Evolutionary conservation across 2,888 invertebrate genomes (phyloP).

Genomic region (Caenorhabditis sp.): DNA sequence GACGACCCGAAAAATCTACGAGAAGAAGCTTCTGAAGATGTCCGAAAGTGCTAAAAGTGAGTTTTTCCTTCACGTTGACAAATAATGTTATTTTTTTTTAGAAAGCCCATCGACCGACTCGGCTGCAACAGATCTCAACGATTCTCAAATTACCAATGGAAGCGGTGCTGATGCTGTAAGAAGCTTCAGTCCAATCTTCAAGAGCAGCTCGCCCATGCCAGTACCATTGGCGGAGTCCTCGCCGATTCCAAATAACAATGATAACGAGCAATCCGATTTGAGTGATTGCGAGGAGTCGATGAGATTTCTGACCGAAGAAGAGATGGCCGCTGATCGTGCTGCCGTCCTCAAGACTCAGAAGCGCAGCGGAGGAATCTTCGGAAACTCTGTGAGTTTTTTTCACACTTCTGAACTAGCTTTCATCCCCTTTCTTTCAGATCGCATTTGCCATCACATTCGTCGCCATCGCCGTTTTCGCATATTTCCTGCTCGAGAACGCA

Average conservation of each 20-base stretch:
- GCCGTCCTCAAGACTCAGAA: not conserved
- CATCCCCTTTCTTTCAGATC: slow-evolving; percentile 41
- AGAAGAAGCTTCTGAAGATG: slow-evolving; percentile 45
- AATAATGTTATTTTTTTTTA: not conserved
- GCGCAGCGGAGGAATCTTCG: not conserved
- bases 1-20: slow-evolving; percentile 40
- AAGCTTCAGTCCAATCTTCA: not conserved
- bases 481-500: slow-evolving; percentile 49
- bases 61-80: not conserved
- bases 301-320: slow-evolving; percentile 58
- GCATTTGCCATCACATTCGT: slow-evolving; percentile 10
- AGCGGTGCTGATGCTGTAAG: not conserved
- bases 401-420: not conserved
- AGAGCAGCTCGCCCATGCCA: not conserved
- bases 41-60: slow-evolving; percentile 14
- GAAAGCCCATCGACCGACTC: slow-evolving; percentile 6
- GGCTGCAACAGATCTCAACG: not conserved
- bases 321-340: slow-evolving; percentile 47
- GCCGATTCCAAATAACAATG: not conserved
- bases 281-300: slow-evolving; percentile 59
- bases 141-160: slow-evolving; percentile 4
- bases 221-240: not conserved
- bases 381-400: slow-evolving; percentile 6
- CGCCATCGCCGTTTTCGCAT: slow-evolving; percentile 41
- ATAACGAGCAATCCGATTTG: slow-evolving; percentile 36